Percentiles rank a stretch among this genome's conserved stretches.
Evolutionary conservation across 2,888 invertebrate species (phyloP).

Genomic region (Seira sanloemensis): DNA sequence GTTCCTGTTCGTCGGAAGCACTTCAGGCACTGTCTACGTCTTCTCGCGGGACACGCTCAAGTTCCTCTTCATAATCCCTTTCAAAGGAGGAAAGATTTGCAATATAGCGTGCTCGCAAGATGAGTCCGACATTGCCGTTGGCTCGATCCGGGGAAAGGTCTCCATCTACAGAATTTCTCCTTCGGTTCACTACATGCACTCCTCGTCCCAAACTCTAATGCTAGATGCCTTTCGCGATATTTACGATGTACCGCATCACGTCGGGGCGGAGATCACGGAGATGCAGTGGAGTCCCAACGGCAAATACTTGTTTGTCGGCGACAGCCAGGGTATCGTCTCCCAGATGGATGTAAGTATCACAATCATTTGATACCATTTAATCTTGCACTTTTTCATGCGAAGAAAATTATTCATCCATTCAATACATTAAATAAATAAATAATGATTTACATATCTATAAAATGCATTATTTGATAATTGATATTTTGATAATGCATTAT

Average conservation of each 20-base stretch:
- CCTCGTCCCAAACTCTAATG: slow-evolving; percentile 40
- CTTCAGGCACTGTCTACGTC: slow-evolving; percentile 70
- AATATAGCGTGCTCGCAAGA: slow-evolving; percentile 66
- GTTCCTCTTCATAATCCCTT: slow-evolving; percentile 71
- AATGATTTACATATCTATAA: too few species aligned
- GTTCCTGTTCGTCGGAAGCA: slow-evolving; percentile 70
- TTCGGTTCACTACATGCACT: slow-evolving; percentile 54
- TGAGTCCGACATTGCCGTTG: slow-evolving; percentile 71
- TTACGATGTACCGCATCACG: slow-evolving; percentile 68
- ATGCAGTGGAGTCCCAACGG: slow-evolving; percentile 73
- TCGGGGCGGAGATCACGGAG: slow-evolving; percentile 70
- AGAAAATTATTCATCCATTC: background rate
- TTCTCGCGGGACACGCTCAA: slow-evolving; percentile 69
- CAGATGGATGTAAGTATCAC: slow-evolving; percentile 69
- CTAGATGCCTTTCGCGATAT: slow-evolving; percentile 65
- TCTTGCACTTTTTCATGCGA: background rate
- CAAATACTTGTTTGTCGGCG: slow-evolving; percentile 71
- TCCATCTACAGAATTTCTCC: slow-evolving; percentile 68
- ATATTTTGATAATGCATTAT: background rate
- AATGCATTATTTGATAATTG: too few species aligned
- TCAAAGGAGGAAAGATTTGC: slow-evolving; percentile 73
- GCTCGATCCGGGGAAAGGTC: slow-evolving; percentile 69
- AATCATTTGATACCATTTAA: background rate
- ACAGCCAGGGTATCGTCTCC: slow-evolving; percentile 70
- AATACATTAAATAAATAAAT: too few species aligned